phyloP scores from a whole-genome alignment of 2,888 invertebrate genomes.

The Eulithis prunata region DNA sequence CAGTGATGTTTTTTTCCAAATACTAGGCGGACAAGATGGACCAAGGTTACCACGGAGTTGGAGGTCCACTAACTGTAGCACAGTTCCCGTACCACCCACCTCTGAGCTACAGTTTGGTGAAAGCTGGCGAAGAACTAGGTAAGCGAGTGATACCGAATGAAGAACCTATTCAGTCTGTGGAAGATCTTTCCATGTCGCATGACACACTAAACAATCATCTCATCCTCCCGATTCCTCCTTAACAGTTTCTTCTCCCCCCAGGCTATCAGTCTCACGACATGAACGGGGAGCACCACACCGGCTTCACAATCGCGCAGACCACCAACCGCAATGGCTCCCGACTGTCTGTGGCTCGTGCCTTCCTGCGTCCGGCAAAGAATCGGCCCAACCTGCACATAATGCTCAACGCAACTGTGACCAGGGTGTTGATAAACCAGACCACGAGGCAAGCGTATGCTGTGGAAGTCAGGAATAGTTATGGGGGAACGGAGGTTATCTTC shows the following conservation, averaged over 20 bases:
- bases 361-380: constrained; percentile 90
- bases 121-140: constrained; percentile 92
- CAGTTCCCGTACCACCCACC: constrained; percentile 95
- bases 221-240: background rate
- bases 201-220: background rate
- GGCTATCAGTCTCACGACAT: constrained; percentile 91
- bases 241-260: constrained; percentile 51
- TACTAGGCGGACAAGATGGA: constrained; percentile 87
- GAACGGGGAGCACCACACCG: constrained; percentile 91
- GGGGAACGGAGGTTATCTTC: constrained; percentile 83
- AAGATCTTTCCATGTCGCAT: background rate
- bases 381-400: constrained; percentile 92
- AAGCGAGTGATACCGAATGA: constrained; percentile 34
- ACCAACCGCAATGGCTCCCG: constrained; percentile 94
- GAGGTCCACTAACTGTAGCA: constrained; percentile 90
- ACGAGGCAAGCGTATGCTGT: constrained; percentile 91
- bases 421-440: constrained; percentile 89
- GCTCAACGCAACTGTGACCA: constrained; percentile 91
- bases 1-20: constrained; percentile 8
- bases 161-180: no score
- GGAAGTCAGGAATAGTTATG: constrained; percentile 86
- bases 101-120: constrained; percentile 89
- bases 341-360: constrained; percentile 92
- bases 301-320: constrained; percentile 95
- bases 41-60: constrained; percentile 89